Conservation (phyloP, 1,140 invertebrate species). For the Drosophila baimaii region DNA sequence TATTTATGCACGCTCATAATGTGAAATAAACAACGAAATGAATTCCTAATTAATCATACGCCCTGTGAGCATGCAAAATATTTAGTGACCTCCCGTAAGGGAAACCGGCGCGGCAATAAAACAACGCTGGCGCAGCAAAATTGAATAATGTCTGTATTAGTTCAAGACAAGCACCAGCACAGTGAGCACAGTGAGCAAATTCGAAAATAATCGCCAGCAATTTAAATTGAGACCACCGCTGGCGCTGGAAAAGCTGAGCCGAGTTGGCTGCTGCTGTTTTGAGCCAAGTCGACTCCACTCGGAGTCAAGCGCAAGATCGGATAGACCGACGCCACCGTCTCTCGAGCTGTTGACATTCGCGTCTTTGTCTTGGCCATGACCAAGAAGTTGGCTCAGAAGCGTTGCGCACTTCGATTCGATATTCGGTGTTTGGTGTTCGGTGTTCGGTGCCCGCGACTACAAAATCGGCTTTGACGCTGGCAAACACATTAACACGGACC, state of each 20-base stretch:
- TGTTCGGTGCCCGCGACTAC: slow-evolving; percentile 18
- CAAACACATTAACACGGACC: slow-evolving; percentile 59
- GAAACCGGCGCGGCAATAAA: slow-evolving; percentile 34
- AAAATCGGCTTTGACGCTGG: slow-evolving; percentile 37
- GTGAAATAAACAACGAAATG: slow-evolving; percentile 46
- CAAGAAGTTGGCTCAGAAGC: slow-evolving; percentile 75
- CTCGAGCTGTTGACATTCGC: slow-evolving; percentile 75
- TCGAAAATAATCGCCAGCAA: slow-evolving; percentile 68
- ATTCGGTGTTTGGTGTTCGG: slow-evolving; percentile 28
- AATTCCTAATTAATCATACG: slow-evolving; percentile 76
- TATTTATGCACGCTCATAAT: slow-evolving; percentile 34
- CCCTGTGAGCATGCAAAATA: slow-evolving; percentile 73
- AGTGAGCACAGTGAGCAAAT: slow-evolving; percentile 55
- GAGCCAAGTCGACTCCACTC: slow-evolving; percentile 16
- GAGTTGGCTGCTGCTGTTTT: slow-evolving; percentile 14
- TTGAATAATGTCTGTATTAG: slow-evolving; percentile 74
- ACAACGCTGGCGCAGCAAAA: slow-evolving; percentile 39
- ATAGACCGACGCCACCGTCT: slow-evolving; percentile 5
- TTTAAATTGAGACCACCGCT: slow-evolving; percentile 62
- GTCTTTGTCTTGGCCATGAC: slow-evolving; percentile 72
- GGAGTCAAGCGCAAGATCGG: slow-evolving; percentile 40
- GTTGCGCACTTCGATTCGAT: slow-evolving; percentile 50
- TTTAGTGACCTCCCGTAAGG: slow-evolving; percentile 58
- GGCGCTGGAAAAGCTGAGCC: slow-evolving; percentile 46
- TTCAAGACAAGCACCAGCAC: slow-evolving; percentile 17